Conservation (phyloP, 1,140 invertebrate genomes). For the Colletes latitarsis region DNA sequence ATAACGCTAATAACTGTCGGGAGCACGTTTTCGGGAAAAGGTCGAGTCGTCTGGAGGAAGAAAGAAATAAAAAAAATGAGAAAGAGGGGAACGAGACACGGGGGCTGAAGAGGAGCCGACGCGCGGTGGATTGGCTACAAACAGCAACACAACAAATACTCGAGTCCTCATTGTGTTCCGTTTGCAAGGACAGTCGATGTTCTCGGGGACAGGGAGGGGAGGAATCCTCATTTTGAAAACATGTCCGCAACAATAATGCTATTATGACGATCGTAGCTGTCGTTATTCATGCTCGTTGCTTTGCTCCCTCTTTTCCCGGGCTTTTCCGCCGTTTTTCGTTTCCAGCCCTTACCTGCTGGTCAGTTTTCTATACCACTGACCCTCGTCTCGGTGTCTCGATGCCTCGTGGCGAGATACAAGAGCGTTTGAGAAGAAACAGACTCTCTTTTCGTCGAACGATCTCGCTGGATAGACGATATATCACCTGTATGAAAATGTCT, state of each 20-base stretch:
- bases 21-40: slow-evolving; percentile 59
- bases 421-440: slow-evolving; percentile 25
- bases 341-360: slow-evolving; percentile 71
- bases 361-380: slow-evolving; percentile 70
- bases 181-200: slow-evolving; percentile 64
- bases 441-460: slow-evolving; percentile 60
- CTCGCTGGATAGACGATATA: slow-evolving; percentile 62
- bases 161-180: slow-evolving; percentile 73
- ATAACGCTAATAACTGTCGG: slow-evolving; percentile 80
- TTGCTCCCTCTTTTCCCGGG: slow-evolving; percentile 20
- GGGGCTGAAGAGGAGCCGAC: slow-evolving; percentile 28
- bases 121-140: slow-evolving; percentile 73
- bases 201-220: slow-evolving; percentile 29
- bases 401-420: slow-evolving; percentile 42
- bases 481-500: slow-evolving; percentile 35
- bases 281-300: slow-evolving; percentile 53
- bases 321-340: slow-evolving; percentile 42
- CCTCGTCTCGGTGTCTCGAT: slow-evolving; percentile 80
- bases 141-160: slow-evolving; percentile 81
- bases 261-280: slow-evolving; percentile 77
- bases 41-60: slow-evolving; percentile 15
- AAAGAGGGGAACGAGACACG: slow-evolving; percentile 17
- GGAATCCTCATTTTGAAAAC: slow-evolving; percentile 79
- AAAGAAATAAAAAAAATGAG: slow-evolving; percentile 8
- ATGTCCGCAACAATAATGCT: slow-evolving; percentile 80